Conservation (phyloP, 2,888 invertebrate species). For the Lymantria dispar region DNA sequence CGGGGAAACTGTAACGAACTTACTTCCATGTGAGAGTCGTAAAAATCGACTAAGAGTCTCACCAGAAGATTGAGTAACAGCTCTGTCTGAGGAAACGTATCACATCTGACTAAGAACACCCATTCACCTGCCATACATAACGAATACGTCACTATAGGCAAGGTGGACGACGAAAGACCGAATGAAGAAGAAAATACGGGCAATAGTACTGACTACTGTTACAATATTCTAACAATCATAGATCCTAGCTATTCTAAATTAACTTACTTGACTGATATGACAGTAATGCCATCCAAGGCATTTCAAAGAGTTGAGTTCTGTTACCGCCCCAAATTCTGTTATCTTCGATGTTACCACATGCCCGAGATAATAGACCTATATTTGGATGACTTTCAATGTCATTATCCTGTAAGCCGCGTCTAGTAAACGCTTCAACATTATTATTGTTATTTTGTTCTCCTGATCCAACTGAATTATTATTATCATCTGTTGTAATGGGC, state of each 20-base stretch:
- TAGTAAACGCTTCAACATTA: constrained; percentile 19
- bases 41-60: no score
- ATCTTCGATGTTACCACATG: constrained; percentile 81
- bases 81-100: no score
- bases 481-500: neutral
- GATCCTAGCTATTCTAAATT: neutral
- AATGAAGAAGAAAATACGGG: no score
- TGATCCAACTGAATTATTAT: constrained; percentile 4
- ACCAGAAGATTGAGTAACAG: no score
- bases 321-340: constrained; percentile 84
- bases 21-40: no score
- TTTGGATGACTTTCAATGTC: constrained; percentile 33
- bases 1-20: no score
- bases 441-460: constrained; percentile 1
- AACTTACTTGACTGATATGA: constrained; percentile 76
- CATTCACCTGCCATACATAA: no score
- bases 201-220: no score
- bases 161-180: no score
- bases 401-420: constrained; percentile 6
- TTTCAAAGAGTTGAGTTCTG: constrained; percentile 83
- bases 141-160: no score
- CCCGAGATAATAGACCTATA: constrained; percentile 42
- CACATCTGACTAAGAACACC: no score
- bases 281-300: constrained; percentile 90
- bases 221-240: neutral